Evolutionary conservation across 1,140 invertebrate genomes (phyloP), one percentile per base, ranked within the genome.

Genomic region (Eueides isabella): DNA sequence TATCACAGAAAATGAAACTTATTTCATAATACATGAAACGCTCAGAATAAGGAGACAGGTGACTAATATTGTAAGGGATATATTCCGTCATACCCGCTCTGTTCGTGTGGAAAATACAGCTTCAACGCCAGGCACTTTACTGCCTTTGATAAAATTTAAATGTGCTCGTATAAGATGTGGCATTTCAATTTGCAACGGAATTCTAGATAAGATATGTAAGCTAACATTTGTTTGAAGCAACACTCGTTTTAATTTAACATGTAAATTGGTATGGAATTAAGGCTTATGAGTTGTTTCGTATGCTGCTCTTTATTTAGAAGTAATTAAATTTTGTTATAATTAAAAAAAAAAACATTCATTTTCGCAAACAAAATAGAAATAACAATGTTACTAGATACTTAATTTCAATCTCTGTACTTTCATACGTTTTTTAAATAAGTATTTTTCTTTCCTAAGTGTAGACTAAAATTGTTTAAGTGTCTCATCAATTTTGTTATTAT

Each of bases 101-200:
- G 61, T 61, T 80, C 72, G 69, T 67, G 71, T 64, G 65, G 71
- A 74, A 80, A 78, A 76, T 76, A 81, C 77, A 79, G 79, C 77
- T 79, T 77, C 38, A 48, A 67, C 63, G 63, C 16, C 19, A 72
- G 55, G 70, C 61, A 70, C 71, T 48, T 74, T 38, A 30, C 31
- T 63, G 67, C 73, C 71, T 77, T 74, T 80, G 73, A 80, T 80
- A 72, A 80, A 77, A 80, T 78, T 80, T 80, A 80, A 76, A 80
- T 78, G 71, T 66, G 70, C 67, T 61, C 41, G 66, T 71, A 77
- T 79, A 74, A 74, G 70, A 74, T 72, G 71, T 74, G 74, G 68
- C 68, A 62, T 79, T 79, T 74, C 75, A 67, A 76, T 76, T 79
- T 79, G 63, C 71, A 79, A 67, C 67, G 29, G 62, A 74, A 71